Conservation (phyloP, 2,888 invertebrate species). For the Pachycephus smyrnensis region DNA sequence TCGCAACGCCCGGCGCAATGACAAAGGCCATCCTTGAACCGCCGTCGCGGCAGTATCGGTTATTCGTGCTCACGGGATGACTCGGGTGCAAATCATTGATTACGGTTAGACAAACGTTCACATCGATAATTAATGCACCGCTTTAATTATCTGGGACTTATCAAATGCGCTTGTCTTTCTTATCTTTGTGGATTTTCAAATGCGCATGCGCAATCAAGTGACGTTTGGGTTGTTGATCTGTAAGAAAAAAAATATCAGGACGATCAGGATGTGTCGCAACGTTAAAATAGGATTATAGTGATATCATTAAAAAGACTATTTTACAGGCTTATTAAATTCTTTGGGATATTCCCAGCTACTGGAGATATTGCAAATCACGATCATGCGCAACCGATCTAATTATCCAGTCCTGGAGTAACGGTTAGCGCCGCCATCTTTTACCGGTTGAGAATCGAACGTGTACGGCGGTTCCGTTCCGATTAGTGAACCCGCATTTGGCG, state of each 20-base stretch:
- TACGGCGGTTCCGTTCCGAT: neutral
- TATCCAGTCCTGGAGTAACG: neutral
- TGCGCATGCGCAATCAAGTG: neutral
- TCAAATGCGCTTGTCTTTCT: neutral
- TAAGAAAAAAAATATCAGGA: neutral
- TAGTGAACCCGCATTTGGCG: neutral
- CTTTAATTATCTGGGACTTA: neutral
- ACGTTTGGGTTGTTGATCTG: neutral
- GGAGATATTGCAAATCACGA: neutral
- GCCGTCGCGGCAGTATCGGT: neutral
- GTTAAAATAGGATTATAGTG: neutral
- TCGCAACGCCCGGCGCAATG: constrained; percentile 35
- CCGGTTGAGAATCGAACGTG: neutral
- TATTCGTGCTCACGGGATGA: constrained; percentile 2
- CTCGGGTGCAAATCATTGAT: neutral
- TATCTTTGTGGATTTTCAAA: neutral
- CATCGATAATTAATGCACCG: neutral
- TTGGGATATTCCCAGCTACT: neutral
- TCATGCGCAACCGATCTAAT: neutral
- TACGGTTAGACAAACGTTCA: neutral
- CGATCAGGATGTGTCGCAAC: neutral
- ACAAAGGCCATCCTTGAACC: constrained; percentile 49
- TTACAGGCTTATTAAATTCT: neutral
- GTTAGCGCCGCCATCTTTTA: neutral
- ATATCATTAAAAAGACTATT: neutral